These are phyloP conservation scores for Tachysurus fulvidraco DNA, from an alignment of 2,113 vertebrate genomes.

Conservation along the genomic window DNA sequence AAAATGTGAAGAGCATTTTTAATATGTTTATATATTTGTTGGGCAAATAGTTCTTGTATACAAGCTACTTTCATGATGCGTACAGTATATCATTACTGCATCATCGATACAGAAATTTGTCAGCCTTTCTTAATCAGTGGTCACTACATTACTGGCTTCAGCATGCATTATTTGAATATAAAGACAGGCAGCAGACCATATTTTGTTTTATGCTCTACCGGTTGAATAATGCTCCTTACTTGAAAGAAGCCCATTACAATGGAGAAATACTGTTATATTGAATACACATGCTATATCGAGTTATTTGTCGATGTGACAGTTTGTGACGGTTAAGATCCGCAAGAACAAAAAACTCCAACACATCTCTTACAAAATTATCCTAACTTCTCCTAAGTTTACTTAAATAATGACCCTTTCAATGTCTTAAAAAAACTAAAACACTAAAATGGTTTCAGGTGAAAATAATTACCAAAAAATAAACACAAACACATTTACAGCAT, in stretches of 20 bases:
- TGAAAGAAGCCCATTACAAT: conserved; percentile 1
- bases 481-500: no score
- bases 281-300: not conserved
- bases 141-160: not conserved
- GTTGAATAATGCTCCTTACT: not conserved
- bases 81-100: not conserved
- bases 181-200: not conserved
- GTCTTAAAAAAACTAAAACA: no score
- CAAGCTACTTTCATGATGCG: not conserved
- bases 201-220: not conserved
- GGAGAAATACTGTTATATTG: not conserved
- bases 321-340: not conserved
- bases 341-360: not conserved
- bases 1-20: not conserved
- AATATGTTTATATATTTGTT: not conserved
- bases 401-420: no score
- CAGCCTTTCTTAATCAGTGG: not conserved
- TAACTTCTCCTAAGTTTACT: no score
- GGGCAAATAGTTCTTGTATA: not conserved
- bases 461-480: no score
- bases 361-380: no score
- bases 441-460: no score
- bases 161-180: not conserved
- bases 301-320: not conserved
- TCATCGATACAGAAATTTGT: not conserved